Conservation (phyloP, 2,888 invertebrate genomes). For the Nipponacmea schrenckii region DNA sequence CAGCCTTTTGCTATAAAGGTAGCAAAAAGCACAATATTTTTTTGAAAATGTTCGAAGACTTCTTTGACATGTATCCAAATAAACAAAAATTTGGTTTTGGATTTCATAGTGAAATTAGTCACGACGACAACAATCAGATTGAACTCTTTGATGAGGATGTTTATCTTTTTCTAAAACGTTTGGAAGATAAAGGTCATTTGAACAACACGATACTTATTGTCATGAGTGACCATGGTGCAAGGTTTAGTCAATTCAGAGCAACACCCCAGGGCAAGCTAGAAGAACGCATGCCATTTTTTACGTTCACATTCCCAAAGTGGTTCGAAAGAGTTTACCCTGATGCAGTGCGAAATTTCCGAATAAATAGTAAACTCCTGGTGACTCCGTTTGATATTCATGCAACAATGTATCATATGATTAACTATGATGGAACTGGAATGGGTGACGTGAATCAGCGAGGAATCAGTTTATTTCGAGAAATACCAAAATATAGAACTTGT, state of each 20-base stretch:
- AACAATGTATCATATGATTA: slow-evolving; percentile 78
- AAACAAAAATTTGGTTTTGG: slow-evolving; percentile 84
- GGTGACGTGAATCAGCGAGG: slow-evolving; percentile 38
- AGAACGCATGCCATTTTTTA: slow-evolving; percentile 87
- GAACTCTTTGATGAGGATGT: slow-evolving; percentile 81
- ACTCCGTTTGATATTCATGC: slow-evolving; percentile 89
- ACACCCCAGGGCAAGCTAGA: slow-evolving; percentile 91
- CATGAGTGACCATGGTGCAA: slow-evolving; percentile 88
- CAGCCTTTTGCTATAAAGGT: slow-evolving; percentile 80
- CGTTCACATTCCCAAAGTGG: slow-evolving; percentile 79
- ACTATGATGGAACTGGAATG: slow-evolving; percentile 63
- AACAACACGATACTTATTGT: slow-evolving; percentile 84
- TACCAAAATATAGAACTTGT: slow-evolving; percentile 80
- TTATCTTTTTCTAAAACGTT: slow-evolving; percentile 69
- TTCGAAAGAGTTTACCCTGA: slow-evolving; percentile 74
- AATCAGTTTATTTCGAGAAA: slow-evolving; percentile 52
- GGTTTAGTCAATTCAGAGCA: slow-evolving; percentile 83
- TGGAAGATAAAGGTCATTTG: slow-evolving; percentile 73
- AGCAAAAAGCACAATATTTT: slow-evolving; percentile 71
- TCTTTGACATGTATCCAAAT: slow-evolving; percentile 74
- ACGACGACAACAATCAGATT: slow-evolving; percentile 82
- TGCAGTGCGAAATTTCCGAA: slow-evolving; percentile 72
- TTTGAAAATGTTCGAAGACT: slow-evolving; percentile 67
- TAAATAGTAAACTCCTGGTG: slow-evolving; percentile 78
- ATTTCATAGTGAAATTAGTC: slow-evolving; percentile 89